Percentiles rank a stretch among this genome's conserved stretches.
phyloP scores from a whole-genome alignment of 2,797 vertebrate genomes.

The Enteromius mattozi region DNA sequence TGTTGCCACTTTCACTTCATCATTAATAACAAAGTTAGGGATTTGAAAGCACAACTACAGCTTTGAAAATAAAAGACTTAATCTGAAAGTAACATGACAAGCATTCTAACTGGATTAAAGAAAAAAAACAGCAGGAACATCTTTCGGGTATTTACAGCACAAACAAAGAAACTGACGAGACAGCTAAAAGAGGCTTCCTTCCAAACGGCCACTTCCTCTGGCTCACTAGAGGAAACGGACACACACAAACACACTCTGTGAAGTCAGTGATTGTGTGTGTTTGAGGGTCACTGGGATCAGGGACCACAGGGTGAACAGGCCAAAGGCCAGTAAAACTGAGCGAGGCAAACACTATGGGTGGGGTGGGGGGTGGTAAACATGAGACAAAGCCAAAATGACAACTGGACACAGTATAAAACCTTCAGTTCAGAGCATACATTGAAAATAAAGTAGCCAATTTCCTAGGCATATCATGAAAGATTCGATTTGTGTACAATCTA shows the following conservation, averaged over 20 bases:
- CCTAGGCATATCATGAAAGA: neutral
- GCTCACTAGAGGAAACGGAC: slow-evolving; percentile 47
- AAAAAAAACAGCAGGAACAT: slow-evolving; percentile 4
- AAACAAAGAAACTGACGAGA: slow-evolving; percentile 44
- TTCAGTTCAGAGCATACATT: neutral
- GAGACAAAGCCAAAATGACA: neutral
- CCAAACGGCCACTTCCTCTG: slow-evolving; percentile 61
- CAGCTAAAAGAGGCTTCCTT: slow-evolving; percentile 50
- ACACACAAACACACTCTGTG: slow-evolving; percentile 40
- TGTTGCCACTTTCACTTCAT: neutral
- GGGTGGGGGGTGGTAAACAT: neutral
- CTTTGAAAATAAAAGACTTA: slow-evolving; percentile 11
- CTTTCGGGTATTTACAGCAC: slow-evolving; percentile 20
- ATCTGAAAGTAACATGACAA: neutral
- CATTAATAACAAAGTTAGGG: neutral
- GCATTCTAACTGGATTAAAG: neutral
- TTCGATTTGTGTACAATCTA: neutral
- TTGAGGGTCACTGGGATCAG: slow-evolving; percentile 40
- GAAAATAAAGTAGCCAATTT: neutral
- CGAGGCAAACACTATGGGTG: slow-evolving; percentile 17
- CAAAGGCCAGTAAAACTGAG: slow-evolving; percentile 37
- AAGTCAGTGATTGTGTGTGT: slow-evolving; percentile 30
- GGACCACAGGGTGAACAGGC: slow-evolving; percentile 26
- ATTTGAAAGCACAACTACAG: neutral
- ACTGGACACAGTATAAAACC: neutral